These are phyloP conservation scores for Toxotes chatareus DNA, from an alignment of 2,113 vertebrate species.

Conservation along the genomic window DNA sequence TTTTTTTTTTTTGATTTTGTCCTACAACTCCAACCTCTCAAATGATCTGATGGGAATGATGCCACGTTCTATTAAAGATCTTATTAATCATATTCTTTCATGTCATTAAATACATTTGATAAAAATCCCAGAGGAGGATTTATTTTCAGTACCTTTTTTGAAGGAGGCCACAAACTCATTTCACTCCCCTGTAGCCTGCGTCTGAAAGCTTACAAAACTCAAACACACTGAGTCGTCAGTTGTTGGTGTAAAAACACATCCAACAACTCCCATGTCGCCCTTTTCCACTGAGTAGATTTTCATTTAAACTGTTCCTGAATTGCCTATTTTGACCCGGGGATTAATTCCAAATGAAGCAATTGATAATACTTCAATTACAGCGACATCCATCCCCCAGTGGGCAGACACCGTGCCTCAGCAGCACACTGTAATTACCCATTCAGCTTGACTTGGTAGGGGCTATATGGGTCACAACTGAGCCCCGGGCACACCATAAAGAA, in stretches of 20 bases:
- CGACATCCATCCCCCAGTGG: constrained; percentile 55
- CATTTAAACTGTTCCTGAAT: constrained; percentile 47
- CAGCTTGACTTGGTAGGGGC: constrained; percentile 69
- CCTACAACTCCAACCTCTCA: neutral
- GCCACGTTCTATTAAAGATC: constrained; percentile 16
- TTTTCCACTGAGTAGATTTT: constrained; percentile 29
- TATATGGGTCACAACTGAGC: constrained; percentile 70
- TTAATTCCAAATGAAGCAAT: constrained; percentile 61
- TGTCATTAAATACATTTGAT: neutral
- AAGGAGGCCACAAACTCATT: neutral
- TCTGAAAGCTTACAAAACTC: constrained; percentile 23
- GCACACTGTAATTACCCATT: constrained; percentile 76
- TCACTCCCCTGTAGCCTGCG: neutral
- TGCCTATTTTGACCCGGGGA: constrained; percentile 52
- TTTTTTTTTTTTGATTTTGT: neutral
- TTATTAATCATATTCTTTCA: constrained; percentile 17
- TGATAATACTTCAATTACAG: constrained; percentile 71
- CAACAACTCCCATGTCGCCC: neutral
- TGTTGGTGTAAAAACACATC: constrained; percentile 8
- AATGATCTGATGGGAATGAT: constrained; percentile 23
- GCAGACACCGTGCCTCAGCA: constrained; percentile 58
- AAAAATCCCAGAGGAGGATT: neutral
- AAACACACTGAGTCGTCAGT: neutral
- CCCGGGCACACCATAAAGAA: constrained; percentile 52
- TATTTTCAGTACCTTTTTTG: neutral